Conservation (phyloP, 2,113 vertebrate species). For the Synchiropus splendidus region DNA sequence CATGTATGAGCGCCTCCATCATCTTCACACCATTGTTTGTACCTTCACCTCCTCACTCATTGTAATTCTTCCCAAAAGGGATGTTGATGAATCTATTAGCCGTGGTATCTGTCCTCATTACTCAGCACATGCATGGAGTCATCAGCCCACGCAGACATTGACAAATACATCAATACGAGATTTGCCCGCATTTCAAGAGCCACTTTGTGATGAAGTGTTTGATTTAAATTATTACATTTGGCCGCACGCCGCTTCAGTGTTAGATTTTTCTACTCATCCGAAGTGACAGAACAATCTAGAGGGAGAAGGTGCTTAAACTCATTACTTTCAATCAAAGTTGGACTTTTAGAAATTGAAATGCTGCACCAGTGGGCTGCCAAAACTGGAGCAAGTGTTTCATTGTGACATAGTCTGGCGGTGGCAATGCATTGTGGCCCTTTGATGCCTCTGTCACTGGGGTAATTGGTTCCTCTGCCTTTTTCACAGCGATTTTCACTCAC, state of each 20-base stretch:
- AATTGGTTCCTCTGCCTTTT: slow-evolving; percentile 1
- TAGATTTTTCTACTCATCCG: slow-evolving; percentile 23
- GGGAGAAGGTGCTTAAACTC: slow-evolving; percentile 23
- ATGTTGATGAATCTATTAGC: slow-evolving; percentile 39
- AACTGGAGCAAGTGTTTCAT: slow-evolving; percentile 9
- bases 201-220: slow-evolving; percentile 14
- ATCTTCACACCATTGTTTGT: no score
- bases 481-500: background rate
- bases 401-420: slow-evolving; percentile 2
- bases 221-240: slow-evolving; percentile 24
- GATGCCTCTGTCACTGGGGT: slow-evolving; percentile 5
- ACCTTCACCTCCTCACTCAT: slow-evolving; percentile 21
- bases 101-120: slow-evolving; percentile 10
- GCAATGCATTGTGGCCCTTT: slow-evolving; percentile 9
- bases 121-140: slow-evolving; percentile 10
- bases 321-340: slow-evolving; percentile 31
- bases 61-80: slow-evolving; percentile 17
- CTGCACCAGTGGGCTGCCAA: slow-evolving; percentile 15
- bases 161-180: slow-evolving; percentile 13
- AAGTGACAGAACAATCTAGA: slow-evolving; percentile 17
- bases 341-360: slow-evolving; percentile 25
- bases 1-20: no score
- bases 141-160: slow-evolving; percentile 7
- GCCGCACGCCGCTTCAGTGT: slow-evolving; percentile 13
- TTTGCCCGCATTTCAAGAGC: slow-evolving; percentile 8